Evolutionary conservation across 2,797 vertebrate genomes (phyloP), one percentile per base, ranked within the genome.

Genomic region (Lutjanus campechanus): DNA sequence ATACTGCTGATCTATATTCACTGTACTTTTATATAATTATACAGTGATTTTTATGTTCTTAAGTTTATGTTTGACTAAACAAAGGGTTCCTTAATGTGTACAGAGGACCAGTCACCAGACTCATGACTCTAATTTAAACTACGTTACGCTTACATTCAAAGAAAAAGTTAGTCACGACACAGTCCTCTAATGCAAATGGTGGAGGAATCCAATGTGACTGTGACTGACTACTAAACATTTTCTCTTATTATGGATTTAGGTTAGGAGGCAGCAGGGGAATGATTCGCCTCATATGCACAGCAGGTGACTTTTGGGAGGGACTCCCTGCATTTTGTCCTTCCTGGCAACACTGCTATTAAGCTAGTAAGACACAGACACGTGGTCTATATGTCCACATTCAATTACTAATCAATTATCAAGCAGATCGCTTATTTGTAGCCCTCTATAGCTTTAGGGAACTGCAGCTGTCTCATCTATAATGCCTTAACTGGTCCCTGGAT

Each of bases 101-200:
- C 43, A 44, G 51, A 43, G 16, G 25, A 19, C 65, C 53, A 46
- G 36, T 77, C 62, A 46, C 11, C 22, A 77, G 76, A 76, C 67
- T 71, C 69, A 81, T 85, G 85, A 90, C 82, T 91, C 63, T 44
- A 64, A 80, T 88, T 65, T 87, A 64, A 79, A 74, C 44, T 55
- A 41, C 2, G 19, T 36, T 46, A 16, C 63, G 56, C 25, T 43
- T 54, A 40, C 17, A 63, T 69, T 78, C 17, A 73, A 84, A 85
- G 49, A n/a, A 80, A 20, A 87, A 85, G 69, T 81, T 43, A 63
- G 78, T 71, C 56, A 29, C 58, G 65, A 73, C 66, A 64, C 70
- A 60, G 62, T 77, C 69, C 67, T 88, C 46, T 70, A 65, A 68
- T 67, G 61, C 56, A 81, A 75, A 77, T 68, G 60, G 36, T 63